A percentile compares a stretch with the other conserved stretches of the same genome.
phyloP scores from a whole-genome alignment of 2,888 invertebrate species.

The Atrina japonica region DNA sequence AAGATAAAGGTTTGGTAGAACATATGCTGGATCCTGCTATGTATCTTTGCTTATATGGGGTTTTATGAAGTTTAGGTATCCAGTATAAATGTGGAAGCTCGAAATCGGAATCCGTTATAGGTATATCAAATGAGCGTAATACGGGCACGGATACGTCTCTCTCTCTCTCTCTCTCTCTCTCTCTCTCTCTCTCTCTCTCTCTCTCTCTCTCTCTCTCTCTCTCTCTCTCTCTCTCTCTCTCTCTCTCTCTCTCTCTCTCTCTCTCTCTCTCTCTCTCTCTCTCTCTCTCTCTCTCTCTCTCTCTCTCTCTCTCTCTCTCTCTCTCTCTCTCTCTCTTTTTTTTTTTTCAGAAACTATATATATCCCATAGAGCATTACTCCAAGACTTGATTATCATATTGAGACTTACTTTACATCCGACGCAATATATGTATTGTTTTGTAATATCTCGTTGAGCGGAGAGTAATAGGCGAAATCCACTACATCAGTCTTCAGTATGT shows the following conservation, averaged over 20 bases:
- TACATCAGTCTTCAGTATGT: conserved; percentile 32
- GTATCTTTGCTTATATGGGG: too few species aligned
- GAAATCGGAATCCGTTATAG: too few species aligned
- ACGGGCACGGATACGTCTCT: too few species aligned
- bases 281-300: neutral
- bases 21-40: too few species aligned
- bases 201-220: neutral
- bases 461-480: conserved; percentile 44
- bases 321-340: neutral
- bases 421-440: conserved; percentile 11
- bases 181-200: neutral
- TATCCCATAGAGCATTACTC: neutral
- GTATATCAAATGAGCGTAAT: too few species aligned
- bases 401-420: conserved; percentile 15
- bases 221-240: too few species aligned
- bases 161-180: too few species aligned
- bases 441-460: conserved; percentile 47
- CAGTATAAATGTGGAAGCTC: too few species aligned
- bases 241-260: neutral
- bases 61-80: too few species aligned
- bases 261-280: neutral
- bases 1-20: too few species aligned
- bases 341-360: neutral
- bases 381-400: neutral
- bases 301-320: neutral